phyloP scores from a whole-genome alignment of 1,140 invertebrate species.

The Drosophila elegans region DNA sequence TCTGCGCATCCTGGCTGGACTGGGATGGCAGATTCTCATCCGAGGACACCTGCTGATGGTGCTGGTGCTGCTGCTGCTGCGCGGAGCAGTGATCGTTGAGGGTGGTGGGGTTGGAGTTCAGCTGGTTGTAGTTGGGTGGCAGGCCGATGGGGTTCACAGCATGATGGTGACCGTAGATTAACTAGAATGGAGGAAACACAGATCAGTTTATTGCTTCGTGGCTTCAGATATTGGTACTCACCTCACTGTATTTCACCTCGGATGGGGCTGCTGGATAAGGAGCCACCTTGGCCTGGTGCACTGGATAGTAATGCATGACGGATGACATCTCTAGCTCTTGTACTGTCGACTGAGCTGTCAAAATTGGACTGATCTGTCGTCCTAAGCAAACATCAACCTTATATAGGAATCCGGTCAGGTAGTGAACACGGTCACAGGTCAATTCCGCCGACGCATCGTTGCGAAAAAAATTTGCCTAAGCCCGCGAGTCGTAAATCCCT shows the following conservation, averaged over 20 bases:
- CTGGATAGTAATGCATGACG: conserved; percentile 81
- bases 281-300: conserved; percentile 65
- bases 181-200: conserved; percentile 3
- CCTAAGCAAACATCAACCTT: conserved; percentile 36
- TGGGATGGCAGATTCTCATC: conserved; percentile 67
- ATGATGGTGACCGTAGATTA: conserved; percentile 54
- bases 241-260: conserved; percentile 63
- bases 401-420: conserved; percentile 62
- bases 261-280: conserved; percentile 38
- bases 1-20: conserved; percentile 44
- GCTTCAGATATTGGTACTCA: conserved; percentile 20
- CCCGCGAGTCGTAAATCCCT: conserved; percentile 78
- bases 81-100: conserved; percentile 27
- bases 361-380: conserved; percentile 52
- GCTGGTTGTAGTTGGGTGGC: conserved; percentile 33
- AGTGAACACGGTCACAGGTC: conserved; percentile 26
- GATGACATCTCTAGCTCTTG: conserved; percentile 59
- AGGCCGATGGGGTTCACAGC: conserved; percentile 7
- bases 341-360: conserved; percentile 39
- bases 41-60: conserved; percentile 61
- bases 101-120: conserved; percentile 17
- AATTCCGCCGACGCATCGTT: conserved; percentile 28
- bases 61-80: conserved; percentile 34
- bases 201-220: background rate
- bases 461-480: conserved; percentile 76